Evolutionary conservation across 2,888 invertebrate genomes (phyloP).

Genomic region (Fissipunctia ypsillon): DNA sequence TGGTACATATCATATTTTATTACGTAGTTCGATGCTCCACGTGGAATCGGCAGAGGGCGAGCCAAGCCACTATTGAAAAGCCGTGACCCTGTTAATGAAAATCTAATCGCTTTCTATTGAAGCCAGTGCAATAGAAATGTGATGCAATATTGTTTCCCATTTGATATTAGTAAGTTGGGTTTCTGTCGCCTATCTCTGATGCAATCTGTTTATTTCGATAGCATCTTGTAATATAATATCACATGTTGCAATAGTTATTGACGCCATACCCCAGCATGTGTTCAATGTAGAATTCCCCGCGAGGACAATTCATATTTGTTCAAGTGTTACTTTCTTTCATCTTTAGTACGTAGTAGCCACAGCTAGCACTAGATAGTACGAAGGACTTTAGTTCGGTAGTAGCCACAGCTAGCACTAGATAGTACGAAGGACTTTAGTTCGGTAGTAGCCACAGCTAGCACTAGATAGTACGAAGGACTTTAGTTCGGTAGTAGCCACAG

Average conservation of each 20-base stretch:
- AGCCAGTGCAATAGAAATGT: background rate
- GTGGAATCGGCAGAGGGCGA: background rate
- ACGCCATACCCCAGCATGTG: background rate
- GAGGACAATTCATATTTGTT: background rate
- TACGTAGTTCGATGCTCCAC: constrained; percentile 16
- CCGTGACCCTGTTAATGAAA: constrained; percentile 13
- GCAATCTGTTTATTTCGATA: constrained; percentile 15
- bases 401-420: too few species aligned
- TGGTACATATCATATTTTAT: background rate
- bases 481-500: too few species aligned
- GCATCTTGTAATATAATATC: background rate
- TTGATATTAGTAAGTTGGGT: background rate
- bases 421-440: too few species aligned
- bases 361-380: background rate
- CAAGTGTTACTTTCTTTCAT: constrained; percentile 4
- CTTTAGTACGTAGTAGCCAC: background rate
- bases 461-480: too few species aligned
- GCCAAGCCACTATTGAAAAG: background rate
- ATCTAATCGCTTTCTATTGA: constrained; percentile 20
- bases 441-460: too few species aligned
- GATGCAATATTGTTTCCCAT: constrained; percentile 11
- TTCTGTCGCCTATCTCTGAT: background rate
- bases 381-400: background rate
- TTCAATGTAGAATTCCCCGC: background rate
- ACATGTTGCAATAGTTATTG: constrained; percentile 6